A percentile compares a stretch with the other conserved stretches of the same genome.
Conservation (phyloP, 1,140 invertebrate genomes). For the Grapholita molesta region DNA sequence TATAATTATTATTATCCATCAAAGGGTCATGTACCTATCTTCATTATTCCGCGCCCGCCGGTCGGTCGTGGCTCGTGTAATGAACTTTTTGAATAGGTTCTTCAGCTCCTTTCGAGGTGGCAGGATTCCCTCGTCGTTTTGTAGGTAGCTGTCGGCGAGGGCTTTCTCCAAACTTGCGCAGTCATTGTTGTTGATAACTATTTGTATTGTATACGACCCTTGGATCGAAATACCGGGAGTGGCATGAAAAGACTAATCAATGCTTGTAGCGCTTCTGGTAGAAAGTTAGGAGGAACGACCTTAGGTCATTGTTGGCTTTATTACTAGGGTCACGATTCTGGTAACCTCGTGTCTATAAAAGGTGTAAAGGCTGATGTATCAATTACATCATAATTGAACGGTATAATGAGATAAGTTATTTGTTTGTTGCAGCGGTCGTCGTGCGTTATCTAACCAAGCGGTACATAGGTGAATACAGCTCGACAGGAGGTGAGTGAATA, state of each 20-base stretch:
- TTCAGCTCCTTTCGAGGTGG: constrained; percentile 46
- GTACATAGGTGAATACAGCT: constrained; percentile 91
- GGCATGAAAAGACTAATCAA: constrained; percentile 59
- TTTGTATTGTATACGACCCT: constrained; percentile 47
- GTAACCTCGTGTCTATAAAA: constrained; percentile 9
- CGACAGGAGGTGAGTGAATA: constrained; percentile 83
- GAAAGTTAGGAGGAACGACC: constrained; percentile 65
- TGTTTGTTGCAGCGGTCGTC: constrained; percentile 86
- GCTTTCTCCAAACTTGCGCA: constrained; percentile 50
- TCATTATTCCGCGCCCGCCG: constrained; percentile 13
- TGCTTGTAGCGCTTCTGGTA: constrained; percentile 33
- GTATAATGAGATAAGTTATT: constrained; percentile 24
- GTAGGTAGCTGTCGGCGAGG: constrained; percentile 43
- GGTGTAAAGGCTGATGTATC: constrained; percentile 6
- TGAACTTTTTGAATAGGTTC: constrained; percentile 54
- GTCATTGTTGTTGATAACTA: constrained; percentile 66
- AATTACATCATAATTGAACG: constrained; percentile 13
- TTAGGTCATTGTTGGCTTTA: constrained; percentile 17
- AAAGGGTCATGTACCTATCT: constrained; percentile 15
- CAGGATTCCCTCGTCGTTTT: constrained; percentile 64
- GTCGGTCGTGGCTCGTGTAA: constrained; percentile 34
- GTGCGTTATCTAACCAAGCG: constrained; percentile 89
- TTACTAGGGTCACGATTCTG: constrained; percentile 3
- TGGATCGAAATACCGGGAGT: constrained; percentile 56
- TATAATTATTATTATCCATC: constrained; percentile 18